Percentiles rank a stretch among this genome's conserved stretches.
These are phyloP conservation scores for Drosophila mimica DNA, from an alignment of 2,888 invertebrate genomes.

Conservation along the genomic window DNA sequence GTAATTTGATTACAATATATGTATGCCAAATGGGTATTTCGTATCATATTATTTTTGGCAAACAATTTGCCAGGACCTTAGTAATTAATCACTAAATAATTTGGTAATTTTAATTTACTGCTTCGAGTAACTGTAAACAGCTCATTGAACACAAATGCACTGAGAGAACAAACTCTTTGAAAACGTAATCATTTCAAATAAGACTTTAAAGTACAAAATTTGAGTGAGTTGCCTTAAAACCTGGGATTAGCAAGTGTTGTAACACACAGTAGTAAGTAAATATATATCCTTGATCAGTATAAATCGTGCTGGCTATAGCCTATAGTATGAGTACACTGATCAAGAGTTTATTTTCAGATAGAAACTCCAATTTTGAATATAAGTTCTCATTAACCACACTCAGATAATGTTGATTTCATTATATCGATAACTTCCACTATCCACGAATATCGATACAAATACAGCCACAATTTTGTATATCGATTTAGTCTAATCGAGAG, in stretches of 20 bases:
- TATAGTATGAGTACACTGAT: not conserved
- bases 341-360: not conserved
- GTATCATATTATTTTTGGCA: slow-evolving; percentile 33
- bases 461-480: not conserved
- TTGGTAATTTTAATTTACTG: slow-evolving; percentile 79
- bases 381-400: not conserved
- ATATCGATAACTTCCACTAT: not conserved
- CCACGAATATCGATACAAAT: not conserved
- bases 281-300: not conserved
- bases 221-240: not conserved
- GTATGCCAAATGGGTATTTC: slow-evolving; percentile 17
- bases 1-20: slow-evolving; percentile 33
- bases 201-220: not conserved
- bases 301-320: not conserved
- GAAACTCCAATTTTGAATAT: not conserved
- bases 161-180: not conserved
- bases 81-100: slow-evolving; percentile 79
- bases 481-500: not conserved
- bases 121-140: slow-evolving; percentile 51
- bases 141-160: slow-evolving; percentile 41
- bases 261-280: not conserved
- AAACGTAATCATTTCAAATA: not conserved
- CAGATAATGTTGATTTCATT: not conserved
- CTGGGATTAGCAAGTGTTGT: not conserved
- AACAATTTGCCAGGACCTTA: slow-evolving; percentile 42